Percentiles rank a stretch among this genome's conserved stretches.
Conservation (phyloP, 92 coral and sea anemone species). For the Pocillopora meandrina region DNA sequence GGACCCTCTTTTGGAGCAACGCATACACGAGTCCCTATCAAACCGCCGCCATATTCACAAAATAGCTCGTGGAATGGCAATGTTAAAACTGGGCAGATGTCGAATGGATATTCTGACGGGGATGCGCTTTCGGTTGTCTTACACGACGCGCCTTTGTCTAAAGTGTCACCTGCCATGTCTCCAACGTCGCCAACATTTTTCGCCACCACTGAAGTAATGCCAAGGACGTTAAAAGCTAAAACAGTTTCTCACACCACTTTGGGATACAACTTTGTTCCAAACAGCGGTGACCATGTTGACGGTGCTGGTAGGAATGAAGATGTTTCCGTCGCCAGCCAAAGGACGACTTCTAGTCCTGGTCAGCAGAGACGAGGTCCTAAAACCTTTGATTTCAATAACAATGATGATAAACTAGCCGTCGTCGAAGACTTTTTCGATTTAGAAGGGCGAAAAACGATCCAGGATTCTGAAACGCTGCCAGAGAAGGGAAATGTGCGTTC, state of each 20-base stretch:
- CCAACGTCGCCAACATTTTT: conserved; percentile 73
- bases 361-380: conserved; percentile 14
- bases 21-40: not conserved
- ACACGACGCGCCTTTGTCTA: conserved; percentile 65
- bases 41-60: conserved; percentile 14
- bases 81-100: conserved; percentile 39
- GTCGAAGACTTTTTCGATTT: conserved; percentile 20
- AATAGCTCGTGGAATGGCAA: conserved; percentile 34
- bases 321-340: conserved; percentile 35
- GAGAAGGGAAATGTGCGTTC: conserved; percentile 89
- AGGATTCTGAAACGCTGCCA: conserved; percentile 55
- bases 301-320: conserved; percentile 39
- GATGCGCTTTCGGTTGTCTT: conserved; percentile 26
- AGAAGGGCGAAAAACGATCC: conserved; percentile 25
- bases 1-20: not conserved
- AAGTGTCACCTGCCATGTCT: conserved; percentile 63
- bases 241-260: conserved; percentile 51
- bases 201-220: conserved; percentile 76
- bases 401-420: conserved; percentile 24
- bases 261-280: conserved; percentile 36
- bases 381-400: conserved; percentile 27
- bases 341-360: conserved; percentile 6
- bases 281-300: conserved; percentile 25
- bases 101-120: conserved; percentile 22
- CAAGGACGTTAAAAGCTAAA: conserved; percentile 55